phyloP scores from a whole-genome alignment of 2,113 vertebrate genomes.

The Xenopus tropicalis region DNA sequence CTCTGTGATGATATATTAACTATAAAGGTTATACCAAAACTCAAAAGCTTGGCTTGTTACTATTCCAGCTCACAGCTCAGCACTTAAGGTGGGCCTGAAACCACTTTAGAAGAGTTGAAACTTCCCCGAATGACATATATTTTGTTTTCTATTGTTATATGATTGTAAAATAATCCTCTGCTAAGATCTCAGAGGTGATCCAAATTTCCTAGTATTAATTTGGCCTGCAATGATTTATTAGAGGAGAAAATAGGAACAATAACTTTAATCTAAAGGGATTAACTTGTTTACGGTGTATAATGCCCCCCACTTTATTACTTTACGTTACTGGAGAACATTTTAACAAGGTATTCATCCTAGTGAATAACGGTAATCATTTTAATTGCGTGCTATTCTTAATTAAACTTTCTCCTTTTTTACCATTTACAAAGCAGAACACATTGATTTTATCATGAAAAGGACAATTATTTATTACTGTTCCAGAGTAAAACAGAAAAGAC shows the following conservation, averaged over 20 bases:
- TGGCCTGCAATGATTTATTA: constrained; percentile 48
- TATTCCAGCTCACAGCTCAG: no score
- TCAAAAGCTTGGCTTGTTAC: no score
- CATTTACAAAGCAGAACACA: constrained; percentile 43
- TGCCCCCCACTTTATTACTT: constrained; percentile 51
- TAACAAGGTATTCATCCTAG: constrained; percentile 56
- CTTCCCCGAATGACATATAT: no score
- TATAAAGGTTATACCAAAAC: no score
- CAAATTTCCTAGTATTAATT: constrained; percentile 5
- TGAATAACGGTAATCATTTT: constrained; percentile 48
- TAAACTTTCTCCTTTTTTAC: constrained; percentile 32
- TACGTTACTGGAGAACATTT: constrained; percentile 47
- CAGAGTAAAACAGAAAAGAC: constrained; percentile 43
- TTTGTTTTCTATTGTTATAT: no score
- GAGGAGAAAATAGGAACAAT: constrained; percentile 31
- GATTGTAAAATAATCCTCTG: no score
- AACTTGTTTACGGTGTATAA: not conserved
- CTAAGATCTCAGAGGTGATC: not conserved
- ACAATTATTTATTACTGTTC: constrained; percentile 53
- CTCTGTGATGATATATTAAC: no score
- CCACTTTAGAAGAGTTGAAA: no score
- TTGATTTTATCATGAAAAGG: constrained; percentile 46
- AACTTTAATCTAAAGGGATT: constrained; percentile 26
- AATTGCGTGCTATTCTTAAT: constrained; percentile 41
- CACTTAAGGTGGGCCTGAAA: no score